Percentiles rank a stretch among this genome's conserved stretches.
phyloP scores from a whole-genome alignment of 2,888 invertebrate genomes.

The Ochropleura plecta region DNA sequence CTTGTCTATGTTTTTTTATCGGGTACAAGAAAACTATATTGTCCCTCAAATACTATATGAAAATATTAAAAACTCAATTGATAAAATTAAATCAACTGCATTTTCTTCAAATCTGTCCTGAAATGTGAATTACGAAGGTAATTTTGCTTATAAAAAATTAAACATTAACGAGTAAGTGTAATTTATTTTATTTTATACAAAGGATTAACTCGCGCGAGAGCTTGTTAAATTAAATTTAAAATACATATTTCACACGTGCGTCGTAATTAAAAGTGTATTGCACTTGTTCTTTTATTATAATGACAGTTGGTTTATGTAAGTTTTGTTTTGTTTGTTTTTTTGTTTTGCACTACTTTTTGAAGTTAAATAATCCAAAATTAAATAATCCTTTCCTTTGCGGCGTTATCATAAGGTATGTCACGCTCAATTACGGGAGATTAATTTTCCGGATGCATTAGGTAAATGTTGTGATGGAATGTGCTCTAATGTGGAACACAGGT shows the following conservation, averaged over 20 bases:
- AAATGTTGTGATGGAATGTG: no score
- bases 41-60: no score
- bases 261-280: slow-evolving; percentile 13
- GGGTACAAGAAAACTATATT: no score
- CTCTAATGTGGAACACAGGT: no score
- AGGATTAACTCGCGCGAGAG: slow-evolving; percentile 6
- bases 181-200: slow-evolving; percentile 21
- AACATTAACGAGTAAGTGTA: slow-evolving; percentile 12
- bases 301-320: neutral
- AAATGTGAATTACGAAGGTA: slow-evolving; percentile 3
- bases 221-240: slow-evolving; percentile 26
- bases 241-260: slow-evolving; percentile 23
- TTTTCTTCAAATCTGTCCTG: neutral
- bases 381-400: no score
- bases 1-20: no score
- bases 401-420: no score
- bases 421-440: no score
- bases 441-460: no score
- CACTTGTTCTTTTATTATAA: neutral
- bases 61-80: no score
- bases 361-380: neutral
- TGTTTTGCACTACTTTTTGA: neutral
- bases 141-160: slow-evolving; percentile 5
- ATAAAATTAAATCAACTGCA: neutral
- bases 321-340: neutral